These are phyloP conservation scores for Drosophila yakuba DNA, from an alignment of 1,140 invertebrate species.

Conservation along the genomic window DNA sequence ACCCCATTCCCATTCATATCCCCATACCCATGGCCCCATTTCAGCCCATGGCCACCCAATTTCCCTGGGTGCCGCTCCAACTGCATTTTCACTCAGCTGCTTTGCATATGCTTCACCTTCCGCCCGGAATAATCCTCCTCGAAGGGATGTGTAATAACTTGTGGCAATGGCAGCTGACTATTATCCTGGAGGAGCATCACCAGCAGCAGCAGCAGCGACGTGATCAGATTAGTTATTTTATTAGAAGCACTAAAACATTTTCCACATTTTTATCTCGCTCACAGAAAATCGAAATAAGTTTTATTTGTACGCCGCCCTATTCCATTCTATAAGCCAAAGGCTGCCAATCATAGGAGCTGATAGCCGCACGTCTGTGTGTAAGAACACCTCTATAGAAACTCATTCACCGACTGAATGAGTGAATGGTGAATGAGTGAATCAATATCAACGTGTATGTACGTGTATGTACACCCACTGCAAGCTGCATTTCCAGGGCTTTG, in stretches of 20 bases:
- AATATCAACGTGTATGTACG: slow-evolving; percentile 31
- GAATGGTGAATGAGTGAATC: slow-evolving; percentile 51
- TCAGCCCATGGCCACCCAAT: not conserved
- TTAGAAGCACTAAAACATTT: slow-evolving; percentile 76
- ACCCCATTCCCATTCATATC: not conserved
- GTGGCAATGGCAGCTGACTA: slow-evolving; percentile 60
- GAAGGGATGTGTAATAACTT: slow-evolving; percentile 56
- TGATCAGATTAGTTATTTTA: slow-evolving; percentile 82
- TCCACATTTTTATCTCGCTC: slow-evolving; percentile 54
- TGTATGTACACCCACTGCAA: slow-evolving; percentile 12
- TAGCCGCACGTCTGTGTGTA: slow-evolving; percentile 47
- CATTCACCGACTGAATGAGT: slow-evolving; percentile 24
- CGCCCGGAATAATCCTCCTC: slow-evolving; percentile 28
- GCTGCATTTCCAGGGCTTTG: slow-evolving; percentile 55
- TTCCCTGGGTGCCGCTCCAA: slow-evolving; percentile 1
- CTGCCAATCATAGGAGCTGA: slow-evolving; percentile 72
- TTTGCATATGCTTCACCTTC: slow-evolving; percentile 55
- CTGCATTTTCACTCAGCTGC: slow-evolving; percentile 57
- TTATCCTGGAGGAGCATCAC: slow-evolving; percentile 46
- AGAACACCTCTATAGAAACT: slow-evolving; percentile 36
- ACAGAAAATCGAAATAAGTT: slow-evolving; percentile 75
- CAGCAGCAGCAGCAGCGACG: slow-evolving; percentile 38
- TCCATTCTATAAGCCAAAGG: slow-evolving; percentile 56
- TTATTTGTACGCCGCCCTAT: slow-evolving; percentile 61
- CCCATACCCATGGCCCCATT: not conserved